These are phyloP conservation scores for Hydrolagus affinis DNA, from an alignment of 2,113 vertebrate genomes.

Conservation along the genomic window DNA sequence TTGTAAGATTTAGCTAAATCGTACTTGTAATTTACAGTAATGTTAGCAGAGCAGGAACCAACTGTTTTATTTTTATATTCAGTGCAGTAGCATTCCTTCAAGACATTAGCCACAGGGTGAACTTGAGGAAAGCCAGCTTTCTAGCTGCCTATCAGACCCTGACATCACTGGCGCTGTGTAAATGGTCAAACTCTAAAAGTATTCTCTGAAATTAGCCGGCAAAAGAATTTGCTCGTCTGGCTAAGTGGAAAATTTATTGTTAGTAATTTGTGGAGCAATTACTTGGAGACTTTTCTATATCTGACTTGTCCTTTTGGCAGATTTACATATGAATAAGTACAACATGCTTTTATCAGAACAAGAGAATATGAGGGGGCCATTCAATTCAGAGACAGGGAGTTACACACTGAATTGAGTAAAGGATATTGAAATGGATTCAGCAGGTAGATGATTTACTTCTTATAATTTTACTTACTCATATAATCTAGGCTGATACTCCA, in stretches of 20 bases:
- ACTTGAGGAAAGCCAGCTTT: constrained; percentile 31
- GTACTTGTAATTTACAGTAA: constrained; percentile 23
- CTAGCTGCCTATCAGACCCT: constrained; percentile 24
- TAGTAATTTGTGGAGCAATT: constrained; percentile 33
- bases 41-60: constrained; percentile 10
- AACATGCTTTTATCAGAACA: constrained; percentile 15
- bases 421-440: not conserved
- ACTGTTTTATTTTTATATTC: constrained; percentile 13
- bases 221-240: constrained; percentile 31
- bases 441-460: not conserved
- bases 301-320: constrained; percentile 28
- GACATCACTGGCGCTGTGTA: constrained; percentile 30
- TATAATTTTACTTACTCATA: not conserved
- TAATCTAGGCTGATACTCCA: too few relatives aligned
- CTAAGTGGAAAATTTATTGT: constrained; percentile 32
- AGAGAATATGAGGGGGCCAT: constrained; percentile 19
- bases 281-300: constrained; percentile 28
- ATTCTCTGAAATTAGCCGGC: constrained; percentile 32
- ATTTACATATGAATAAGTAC: constrained; percentile 26
- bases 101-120: constrained; percentile 29
- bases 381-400: constrained; percentile 13
- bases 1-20: constrained; percentile 13
- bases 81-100: constrained; percentile 29
- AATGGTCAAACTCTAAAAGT: constrained; percentile 31
- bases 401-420: not conserved